Evolutionary conservation across 2,888 invertebrate species (phyloP).

Genomic region (Charanyca ferruginea): DNA sequence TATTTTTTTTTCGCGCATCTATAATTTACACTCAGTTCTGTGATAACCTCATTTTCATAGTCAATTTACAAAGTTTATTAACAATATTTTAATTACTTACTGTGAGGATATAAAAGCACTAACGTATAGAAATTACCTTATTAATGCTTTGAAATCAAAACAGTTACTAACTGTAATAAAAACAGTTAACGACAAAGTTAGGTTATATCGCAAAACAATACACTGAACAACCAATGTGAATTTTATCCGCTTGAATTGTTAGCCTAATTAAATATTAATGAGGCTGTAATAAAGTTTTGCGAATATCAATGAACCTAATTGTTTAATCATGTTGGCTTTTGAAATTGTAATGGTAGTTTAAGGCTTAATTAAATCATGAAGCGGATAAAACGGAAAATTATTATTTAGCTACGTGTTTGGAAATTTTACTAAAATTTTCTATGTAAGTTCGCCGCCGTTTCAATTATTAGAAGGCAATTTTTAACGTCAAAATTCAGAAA

Average conservation of each 20-base stretch:
- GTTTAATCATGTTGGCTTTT: conserved; percentile 16
- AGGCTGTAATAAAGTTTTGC: conserved; percentile 14
- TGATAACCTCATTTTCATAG: no score
- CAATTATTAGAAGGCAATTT: no score
- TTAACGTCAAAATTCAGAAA: no score
- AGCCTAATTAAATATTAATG: conserved; percentile 31
- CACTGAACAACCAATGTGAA: conserved; percentile 12
- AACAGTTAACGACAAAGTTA: conserved; percentile 20
- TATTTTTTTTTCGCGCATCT: no score
- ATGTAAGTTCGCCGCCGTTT: no score
- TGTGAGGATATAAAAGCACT: no score
- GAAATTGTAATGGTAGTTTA: conserved; percentile 12
- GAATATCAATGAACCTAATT: conserved; percentile 18
- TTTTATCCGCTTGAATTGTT: conserved; percentile 16
- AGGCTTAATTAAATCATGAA: conserved; percentile 1
- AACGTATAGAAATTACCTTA: not conserved
- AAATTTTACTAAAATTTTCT: not conserved
- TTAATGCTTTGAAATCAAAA: not conserved
- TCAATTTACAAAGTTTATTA: no score
- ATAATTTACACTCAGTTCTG: no score
- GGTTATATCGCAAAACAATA: conserved; percentile 32
- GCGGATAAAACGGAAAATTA: not conserved
- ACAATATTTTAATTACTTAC: no score
- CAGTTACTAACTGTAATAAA: conserved; percentile 16
- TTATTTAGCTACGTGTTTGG: not conserved